Evolutionary conservation across 2,113 vertebrate genomes (phyloP).

Genomic region (Caretta caretta): DNA sequence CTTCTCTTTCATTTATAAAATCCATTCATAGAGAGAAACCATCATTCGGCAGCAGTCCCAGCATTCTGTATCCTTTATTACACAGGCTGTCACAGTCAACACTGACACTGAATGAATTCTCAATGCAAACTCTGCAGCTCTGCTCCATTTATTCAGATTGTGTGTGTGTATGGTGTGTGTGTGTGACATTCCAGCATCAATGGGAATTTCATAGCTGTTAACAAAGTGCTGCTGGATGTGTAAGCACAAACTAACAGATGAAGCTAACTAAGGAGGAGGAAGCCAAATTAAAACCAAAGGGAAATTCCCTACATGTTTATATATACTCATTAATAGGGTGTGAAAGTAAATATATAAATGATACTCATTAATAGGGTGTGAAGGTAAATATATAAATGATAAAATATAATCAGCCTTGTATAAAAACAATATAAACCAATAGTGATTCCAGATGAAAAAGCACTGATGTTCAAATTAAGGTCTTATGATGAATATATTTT

Average conservation of each 20-base stretch:
- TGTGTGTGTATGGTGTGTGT: rapidly evolving
- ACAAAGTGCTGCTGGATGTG: neutral
- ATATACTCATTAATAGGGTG: neutral
- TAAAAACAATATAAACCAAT: neutral
- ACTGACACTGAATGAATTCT: neutral
- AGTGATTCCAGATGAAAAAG: neutral
- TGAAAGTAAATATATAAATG: no score
- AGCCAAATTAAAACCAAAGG: neutral
- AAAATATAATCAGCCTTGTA: neutral
- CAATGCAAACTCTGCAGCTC: rapidly evolving
- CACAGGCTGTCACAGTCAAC: neutral
- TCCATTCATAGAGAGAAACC: neutral
- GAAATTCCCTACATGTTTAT: neutral
- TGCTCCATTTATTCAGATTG: rapidly evolving
- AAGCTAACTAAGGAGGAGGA: neutral
- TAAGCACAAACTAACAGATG: rapidly evolving
- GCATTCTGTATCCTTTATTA: rapidly evolving
- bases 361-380: neutral
- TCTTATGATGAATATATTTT: neutral
- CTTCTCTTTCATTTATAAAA: neutral
- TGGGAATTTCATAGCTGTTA: neutral
- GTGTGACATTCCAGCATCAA: neutral
- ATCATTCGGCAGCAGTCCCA: neutral
- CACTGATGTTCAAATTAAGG: neutral
- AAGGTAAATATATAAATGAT: neutral